Evolutionary conservation across 1,140 invertebrate species (phyloP).

Genomic region (Macrobrachium rosenbergii): DNA sequence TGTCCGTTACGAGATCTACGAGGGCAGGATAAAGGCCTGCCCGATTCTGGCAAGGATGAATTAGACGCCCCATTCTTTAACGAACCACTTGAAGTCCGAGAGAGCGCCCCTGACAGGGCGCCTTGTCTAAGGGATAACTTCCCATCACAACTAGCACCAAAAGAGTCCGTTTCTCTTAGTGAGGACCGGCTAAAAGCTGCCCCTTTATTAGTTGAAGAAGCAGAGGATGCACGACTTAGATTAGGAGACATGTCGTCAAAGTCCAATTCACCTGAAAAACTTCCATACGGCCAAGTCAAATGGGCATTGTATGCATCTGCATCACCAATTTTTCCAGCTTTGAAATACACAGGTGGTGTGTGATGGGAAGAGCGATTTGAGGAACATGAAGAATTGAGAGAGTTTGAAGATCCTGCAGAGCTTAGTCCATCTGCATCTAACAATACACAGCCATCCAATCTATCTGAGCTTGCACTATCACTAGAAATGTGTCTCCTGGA

Average conservation of each 20-base stretch:
- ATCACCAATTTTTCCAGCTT: slow-evolving; percentile 69
- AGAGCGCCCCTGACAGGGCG: not conserved
- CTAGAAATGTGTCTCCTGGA: slow-evolving; percentile 32
- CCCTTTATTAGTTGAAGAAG: slow-evolving; percentile 35
- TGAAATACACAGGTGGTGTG: slow-evolving; percentile 70
- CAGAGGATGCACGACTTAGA: slow-evolving; percentile 41
- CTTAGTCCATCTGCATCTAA: slow-evolving; percentile 73
- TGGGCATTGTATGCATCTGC: slow-evolving; percentile 70
- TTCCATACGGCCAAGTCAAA: slow-evolving; percentile 55
- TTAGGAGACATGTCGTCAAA: slow-evolving; percentile 52
- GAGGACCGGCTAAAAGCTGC: slow-evolving; percentile 15
- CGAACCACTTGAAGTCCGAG: slow-evolving; percentile 4
- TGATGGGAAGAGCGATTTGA: slow-evolving; percentile 75
- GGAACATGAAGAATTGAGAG: slow-evolving; percentile 75
- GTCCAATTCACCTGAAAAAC: slow-evolving; percentile 41
- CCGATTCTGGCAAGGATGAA: slow-evolving; percentile 10
- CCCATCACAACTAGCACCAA: slow-evolving; percentile 33
- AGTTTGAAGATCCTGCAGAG: slow-evolving; percentile 75
- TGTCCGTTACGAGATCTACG: slow-evolving; percentile 27
- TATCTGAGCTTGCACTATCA: slow-evolving; percentile 65
- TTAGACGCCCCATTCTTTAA: slow-evolving; percentile 37
- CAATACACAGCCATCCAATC: slow-evolving; percentile 72
- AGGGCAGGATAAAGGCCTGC: not conserved
- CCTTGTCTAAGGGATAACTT: slow-evolving; percentile 19
- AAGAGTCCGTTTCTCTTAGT: slow-evolving; percentile 6